phyloP scores from a whole-genome alignment of 2,113 vertebrate genomes.

The Reinhardtius hippoglossoides region DNA sequence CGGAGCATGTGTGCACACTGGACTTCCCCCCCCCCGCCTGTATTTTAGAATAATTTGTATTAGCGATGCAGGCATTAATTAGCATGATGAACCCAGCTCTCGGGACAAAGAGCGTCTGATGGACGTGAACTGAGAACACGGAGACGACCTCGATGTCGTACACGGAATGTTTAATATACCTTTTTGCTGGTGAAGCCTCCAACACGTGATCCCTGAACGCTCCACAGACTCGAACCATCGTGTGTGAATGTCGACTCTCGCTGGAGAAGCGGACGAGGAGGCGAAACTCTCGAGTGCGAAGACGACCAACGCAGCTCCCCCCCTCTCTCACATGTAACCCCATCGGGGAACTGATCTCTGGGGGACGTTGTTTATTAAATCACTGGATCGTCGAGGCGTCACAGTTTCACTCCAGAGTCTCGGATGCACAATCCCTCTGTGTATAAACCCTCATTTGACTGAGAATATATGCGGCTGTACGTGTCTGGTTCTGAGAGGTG shows the following conservation, averaged over 20 bases:
- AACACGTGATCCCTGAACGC: not conserved
- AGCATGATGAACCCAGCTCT: conserved; percentile 15
- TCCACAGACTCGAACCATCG: not conserved
- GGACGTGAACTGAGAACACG: conserved; percentile 15
- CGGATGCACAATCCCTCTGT: too few relatives aligned
- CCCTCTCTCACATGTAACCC: too few relatives aligned
- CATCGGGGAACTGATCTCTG: not conserved
- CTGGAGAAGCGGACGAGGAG: too few relatives aligned
- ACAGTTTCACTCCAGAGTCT: too few relatives aligned
- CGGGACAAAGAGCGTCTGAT: not conserved
- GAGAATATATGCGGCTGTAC: conserved; percentile 37
- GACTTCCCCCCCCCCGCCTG: conserved; percentile 24
- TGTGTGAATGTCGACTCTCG: not conserved
- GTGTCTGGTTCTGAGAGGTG: conserved; percentile 27
- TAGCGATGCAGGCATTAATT: conserved; percentile 20
- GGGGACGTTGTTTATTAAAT: not conserved
- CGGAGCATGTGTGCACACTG: conserved; percentile 21
- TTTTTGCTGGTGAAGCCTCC: conserved; percentile 29
- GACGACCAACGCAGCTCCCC: too few relatives aligned
- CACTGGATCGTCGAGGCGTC: not conserved
- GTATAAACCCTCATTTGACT: conserved; percentile 1
- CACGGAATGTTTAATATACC: conserved; percentile 54
- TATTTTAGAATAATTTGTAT: conserved; percentile 39
- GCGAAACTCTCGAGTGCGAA: too few relatives aligned
- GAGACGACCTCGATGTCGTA: conserved; percentile 5